Conservation (phyloP, 2,113 vertebrate genomes). For the Mobula birostris region DNA sequence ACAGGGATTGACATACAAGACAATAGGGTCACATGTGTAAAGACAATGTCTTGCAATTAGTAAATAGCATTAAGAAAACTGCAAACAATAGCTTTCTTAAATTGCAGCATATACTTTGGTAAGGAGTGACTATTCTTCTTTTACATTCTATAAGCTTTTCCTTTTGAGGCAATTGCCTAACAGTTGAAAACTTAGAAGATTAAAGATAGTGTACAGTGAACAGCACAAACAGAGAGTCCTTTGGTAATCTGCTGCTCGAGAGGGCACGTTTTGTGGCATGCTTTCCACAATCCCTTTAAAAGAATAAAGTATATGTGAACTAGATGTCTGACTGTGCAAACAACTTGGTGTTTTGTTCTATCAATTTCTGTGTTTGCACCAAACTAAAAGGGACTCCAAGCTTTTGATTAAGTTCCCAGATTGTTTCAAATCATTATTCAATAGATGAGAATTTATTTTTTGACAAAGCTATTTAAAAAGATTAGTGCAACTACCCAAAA, state of each 20-base stretch:
- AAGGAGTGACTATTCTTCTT: neutral
- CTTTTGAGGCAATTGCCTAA: constrained; percentile 22
- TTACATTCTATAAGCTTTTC: neutral
- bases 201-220: constrained; percentile 11
- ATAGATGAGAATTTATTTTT: neutral
- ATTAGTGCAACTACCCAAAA: neutral
- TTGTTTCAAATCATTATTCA: constrained; percentile 31
- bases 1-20: constrained; percentile 4
- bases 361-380: neutral
- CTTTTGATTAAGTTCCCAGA: neutral
- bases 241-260: constrained; percentile 20
- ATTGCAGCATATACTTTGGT: neutral
- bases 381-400: neutral
- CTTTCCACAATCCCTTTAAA: constrained; percentile 14
- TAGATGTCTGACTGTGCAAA: constrained; percentile 9
- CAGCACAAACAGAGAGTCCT: neutral
- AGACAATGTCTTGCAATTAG: constrained; percentile 31
- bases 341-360: constrained; percentile 17
- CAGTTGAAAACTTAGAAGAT: constrained; percentile 21
- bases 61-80: constrained; percentile 18
- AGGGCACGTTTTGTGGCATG: neutral
- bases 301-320: constrained; percentile 27
- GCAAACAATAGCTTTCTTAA: constrained; percentile 31
- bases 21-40: neutral
- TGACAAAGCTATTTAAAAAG: neutral